Evolutionary conservation across 2,797 vertebrate genomes (phyloP).

Genomic region (Sebastes wilsoni): DNA sequence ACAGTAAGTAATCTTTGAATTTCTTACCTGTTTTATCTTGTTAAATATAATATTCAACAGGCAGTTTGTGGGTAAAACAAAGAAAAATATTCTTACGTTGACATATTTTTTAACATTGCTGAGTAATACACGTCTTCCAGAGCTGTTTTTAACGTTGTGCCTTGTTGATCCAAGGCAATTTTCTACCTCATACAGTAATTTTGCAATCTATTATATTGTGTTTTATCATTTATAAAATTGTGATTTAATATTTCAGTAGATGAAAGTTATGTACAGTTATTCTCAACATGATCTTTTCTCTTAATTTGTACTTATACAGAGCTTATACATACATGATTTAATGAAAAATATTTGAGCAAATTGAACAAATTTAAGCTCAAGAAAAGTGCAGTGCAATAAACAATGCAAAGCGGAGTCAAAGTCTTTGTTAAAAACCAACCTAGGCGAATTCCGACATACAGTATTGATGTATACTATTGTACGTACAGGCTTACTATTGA

Average conservation of each 20-base stretch:
- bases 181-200: neutral
- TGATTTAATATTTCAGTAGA: neutral
- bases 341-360: neutral
- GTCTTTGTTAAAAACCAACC: neutral
- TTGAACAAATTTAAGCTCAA: neutral
- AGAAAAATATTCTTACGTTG: neutral
- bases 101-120: neutral
- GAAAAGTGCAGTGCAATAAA: neutral
- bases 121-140: neutral
- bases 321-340: neutral
- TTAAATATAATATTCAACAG: neutral
- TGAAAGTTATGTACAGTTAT: neutral
- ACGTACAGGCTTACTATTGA: neutral
- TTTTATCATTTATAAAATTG: neutral
- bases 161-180: neutral
- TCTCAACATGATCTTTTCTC: neutral
- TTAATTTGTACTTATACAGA: neutral
- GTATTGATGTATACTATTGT: neutral
- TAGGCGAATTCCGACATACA: neutral
- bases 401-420: neutral
- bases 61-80: neutral
- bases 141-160: neutral
- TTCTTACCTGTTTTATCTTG: neutral
- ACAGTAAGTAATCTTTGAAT: slow-evolving; percentile 64
- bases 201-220: neutral